Evolutionary conservation across 2,113 vertebrate species (phyloP).

Genomic region (Hydropotes inermis): DNA sequence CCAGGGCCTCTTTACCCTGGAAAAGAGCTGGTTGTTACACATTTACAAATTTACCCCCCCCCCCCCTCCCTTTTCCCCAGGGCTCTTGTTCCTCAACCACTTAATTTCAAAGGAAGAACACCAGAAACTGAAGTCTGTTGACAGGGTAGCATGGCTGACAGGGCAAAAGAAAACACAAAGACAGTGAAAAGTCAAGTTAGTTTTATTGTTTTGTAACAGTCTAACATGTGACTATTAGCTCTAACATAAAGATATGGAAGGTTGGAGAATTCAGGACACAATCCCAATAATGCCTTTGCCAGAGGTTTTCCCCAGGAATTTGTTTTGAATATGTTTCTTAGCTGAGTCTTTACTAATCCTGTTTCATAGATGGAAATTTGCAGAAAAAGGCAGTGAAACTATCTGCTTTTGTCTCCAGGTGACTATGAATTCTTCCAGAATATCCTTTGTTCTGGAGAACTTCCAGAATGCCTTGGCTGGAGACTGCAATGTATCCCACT

Average conservation of each 20-base stretch:
- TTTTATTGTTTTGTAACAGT: constrained; percentile 55
- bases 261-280: background rate
- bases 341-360: background rate
- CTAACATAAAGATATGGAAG: background rate
- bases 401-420: background rate
- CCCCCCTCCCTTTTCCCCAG: no score
- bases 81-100: background rate
- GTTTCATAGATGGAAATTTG: background rate
- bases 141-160: background rate
- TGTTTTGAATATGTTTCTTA: background rate
- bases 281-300: background rate
- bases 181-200: constrained; percentile 47
- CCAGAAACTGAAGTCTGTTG: background rate
- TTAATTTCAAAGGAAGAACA: background rate
- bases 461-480: background rate
- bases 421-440: background rate
- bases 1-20: background rate
- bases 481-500: background rate
- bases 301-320: background rate
- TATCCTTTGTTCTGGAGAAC: background rate
- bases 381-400: background rate
- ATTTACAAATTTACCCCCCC: background rate
- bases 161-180: constrained; percentile 11
- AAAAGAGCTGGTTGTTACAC: background rate
- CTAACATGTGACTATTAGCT: constrained; percentile 21